A percentile compares a stretch with the other conserved stretches of the same genome.
Conservation (phyloP, 64 coral and sea anemone species). For the Porites australiensis region DNA sequence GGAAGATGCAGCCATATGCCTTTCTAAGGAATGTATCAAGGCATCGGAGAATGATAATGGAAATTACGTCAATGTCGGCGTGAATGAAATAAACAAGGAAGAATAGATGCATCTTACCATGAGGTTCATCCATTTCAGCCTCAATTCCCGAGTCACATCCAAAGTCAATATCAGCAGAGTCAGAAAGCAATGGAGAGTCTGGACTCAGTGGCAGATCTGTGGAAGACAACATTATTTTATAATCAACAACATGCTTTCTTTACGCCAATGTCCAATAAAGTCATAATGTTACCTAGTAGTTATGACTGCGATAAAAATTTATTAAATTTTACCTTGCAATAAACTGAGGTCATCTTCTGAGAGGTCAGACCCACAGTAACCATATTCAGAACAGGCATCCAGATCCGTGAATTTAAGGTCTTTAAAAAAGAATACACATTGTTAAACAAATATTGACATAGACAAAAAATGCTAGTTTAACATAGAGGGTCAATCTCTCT, state of each 20-base stretch:
- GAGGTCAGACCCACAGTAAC: constrained; percentile 15
- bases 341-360: constrained; percentile 34
- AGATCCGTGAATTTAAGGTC: constrained; percentile 32
- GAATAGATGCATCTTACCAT: constrained; percentile 40
- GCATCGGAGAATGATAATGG: no score
- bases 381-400: constrained; percentile 35
- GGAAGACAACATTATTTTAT: neutral
- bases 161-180: constrained; percentile 68
- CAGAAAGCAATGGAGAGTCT: neutral
- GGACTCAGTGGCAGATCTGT: constrained; percentile 21
- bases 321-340: constrained; percentile 18
- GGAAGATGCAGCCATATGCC: no score
- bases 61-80: no score
- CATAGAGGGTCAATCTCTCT: no score
- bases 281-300: no score
- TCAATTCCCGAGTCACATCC: constrained; percentile 95
- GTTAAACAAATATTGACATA: neutral
- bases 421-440: neutral
- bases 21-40: no score
- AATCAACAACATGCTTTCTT: no score
- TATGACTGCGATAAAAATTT: no score
- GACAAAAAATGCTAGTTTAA: neutral
- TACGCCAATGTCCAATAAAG: no score
- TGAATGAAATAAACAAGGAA: neutral
- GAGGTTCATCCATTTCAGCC: constrained; percentile 87